Evolutionary conservation across 2,888 invertebrate genomes (phyloP).

Genomic region (Hypselothyrea guttata): DNA sequence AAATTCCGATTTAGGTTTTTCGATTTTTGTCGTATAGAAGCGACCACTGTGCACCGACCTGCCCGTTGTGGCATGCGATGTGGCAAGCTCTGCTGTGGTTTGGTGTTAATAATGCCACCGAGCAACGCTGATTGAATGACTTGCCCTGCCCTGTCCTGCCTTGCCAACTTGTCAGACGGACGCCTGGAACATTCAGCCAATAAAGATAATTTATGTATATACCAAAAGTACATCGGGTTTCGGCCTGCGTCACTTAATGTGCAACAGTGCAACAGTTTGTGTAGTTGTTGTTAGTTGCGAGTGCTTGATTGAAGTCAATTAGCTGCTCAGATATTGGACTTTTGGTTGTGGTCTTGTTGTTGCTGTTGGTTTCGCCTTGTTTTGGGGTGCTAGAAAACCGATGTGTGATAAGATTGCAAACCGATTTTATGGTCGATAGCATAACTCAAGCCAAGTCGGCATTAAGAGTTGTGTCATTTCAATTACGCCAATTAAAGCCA

Average conservation of each 20-base stretch:
- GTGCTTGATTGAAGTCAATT: constrained; percentile 7
- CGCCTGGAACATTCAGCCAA: constrained; percentile 51
- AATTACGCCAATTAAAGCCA: constrained; percentile 49
- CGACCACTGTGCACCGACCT: too few species aligned
- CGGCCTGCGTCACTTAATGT: constrained; percentile 45
- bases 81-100: constrained; percentile 8
- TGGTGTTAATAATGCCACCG: constrained; percentile 43
- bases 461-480: constrained; percentile 44
- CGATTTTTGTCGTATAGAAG: too few species aligned
- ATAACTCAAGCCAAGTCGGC: constrained; percentile 16
- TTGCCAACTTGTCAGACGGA: constrained; percentile 35
- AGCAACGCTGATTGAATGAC: constrained; percentile 57
- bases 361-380: too few species aligned
- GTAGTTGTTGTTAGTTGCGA: constrained; percentile 6
- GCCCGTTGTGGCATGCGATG: too few species aligned
- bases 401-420: constrained; percentile 61
- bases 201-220: constrained; percentile 74
- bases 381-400: constrained; percentile 37
- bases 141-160: constrained; percentile 24
- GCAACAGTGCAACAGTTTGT: constrained; percentile 37
- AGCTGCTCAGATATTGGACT: constrained; percentile 11
- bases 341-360: too few species aligned
- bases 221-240: constrained; percentile 48
- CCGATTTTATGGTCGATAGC: constrained; percentile 48
- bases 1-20: too few species aligned